Percentiles rank a stretch among this genome's conserved stretches.
Conservation (phyloP, 2,113 vertebrate species). For the Tragelaphus scriptus region DNA sequence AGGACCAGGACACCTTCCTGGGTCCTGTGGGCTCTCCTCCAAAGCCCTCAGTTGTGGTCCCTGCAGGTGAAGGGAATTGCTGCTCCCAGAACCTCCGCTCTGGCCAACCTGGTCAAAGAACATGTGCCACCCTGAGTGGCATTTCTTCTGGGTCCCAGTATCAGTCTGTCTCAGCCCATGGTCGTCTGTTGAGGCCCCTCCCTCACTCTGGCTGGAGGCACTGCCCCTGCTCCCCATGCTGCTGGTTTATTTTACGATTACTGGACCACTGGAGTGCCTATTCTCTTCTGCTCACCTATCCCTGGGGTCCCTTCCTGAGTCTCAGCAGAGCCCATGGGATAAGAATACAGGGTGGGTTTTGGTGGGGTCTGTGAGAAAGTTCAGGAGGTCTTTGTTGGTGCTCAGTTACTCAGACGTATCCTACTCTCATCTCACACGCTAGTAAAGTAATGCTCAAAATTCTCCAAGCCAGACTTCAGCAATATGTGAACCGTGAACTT, state of each 20-base stretch:
- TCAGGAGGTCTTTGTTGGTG: background rate
- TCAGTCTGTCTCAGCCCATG: background rate
- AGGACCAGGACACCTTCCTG: background rate
- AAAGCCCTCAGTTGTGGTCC: background rate
- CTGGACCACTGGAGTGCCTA: background rate
- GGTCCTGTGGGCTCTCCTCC: background rate
- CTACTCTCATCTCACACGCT: too few relatives aligned
- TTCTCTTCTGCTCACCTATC: background rate
- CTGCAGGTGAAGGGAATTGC: background rate
- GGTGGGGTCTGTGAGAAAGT: background rate
- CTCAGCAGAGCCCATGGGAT: background rate
- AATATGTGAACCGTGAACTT: too few relatives aligned
- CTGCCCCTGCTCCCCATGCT: fast-evolving
- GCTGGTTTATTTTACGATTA: background rate
- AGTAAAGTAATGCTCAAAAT: too few relatives aligned
- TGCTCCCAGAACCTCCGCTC: background rate
- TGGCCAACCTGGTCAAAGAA: background rate
- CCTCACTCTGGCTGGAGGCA: background rate
- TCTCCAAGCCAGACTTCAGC: too few relatives aligned
- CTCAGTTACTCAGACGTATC: background rate
- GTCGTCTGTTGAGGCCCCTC: background rate
- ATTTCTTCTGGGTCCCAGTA: background rate
- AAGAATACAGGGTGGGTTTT: background rate
- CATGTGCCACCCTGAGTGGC: fast-evolving
- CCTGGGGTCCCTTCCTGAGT: background rate